Evolutionary conservation across 2,797 vertebrate genomes (phyloP), one percentile per base, ranked within the genome.

Genomic region (Eulemur rubriventer): DNA sequence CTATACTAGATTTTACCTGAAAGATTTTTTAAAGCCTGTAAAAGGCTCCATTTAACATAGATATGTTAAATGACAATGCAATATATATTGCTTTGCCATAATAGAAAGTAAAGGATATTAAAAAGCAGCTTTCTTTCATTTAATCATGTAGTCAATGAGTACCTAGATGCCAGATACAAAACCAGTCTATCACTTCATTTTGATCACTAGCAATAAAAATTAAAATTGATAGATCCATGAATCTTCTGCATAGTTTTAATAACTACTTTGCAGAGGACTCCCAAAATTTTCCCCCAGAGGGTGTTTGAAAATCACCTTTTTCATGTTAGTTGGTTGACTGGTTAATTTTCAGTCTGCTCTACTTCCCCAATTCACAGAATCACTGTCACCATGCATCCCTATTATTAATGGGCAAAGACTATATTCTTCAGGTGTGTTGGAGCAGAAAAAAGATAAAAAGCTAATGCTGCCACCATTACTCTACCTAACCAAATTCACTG

Each of bases 191-290:
- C 24, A 59, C 22, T 87, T 96, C 33, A 76, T 26, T 55, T 43
- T 63, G 33, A 52, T 96, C 33, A 22, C 6, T 18, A 93, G 46
- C 96, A 94, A 86, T 86, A 86, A 95, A 92, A 94, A 38, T 72
- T 50, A 30, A 72, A 72, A 83, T 94, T 50, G 7, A 26, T 87
- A 72, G 6, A 75, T 70, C 22, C 4, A 79, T 75, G 38, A 91
- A 72, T 33, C 38, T 63, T 50, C 17, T 11, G 14, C 7, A 65
- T 24, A 85, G 33, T 65, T 92, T 88, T 63, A 72, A n/a, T 63
- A 72, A 43, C 28, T 80, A 16, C 28, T 63, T 78, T 61, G 9
- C 24, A 61, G 2, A 80, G n/a, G n/a, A 63, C 9, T 76, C 38
- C 61, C 69, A 90, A 87, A 80, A 85, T 38, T 57, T 70, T 55